Percentiles rank a stretch among this genome's conserved stretches.
Conservation (phyloP, 2,888 invertebrate genomes). For the Hirudinaria manillensis region DNA sequence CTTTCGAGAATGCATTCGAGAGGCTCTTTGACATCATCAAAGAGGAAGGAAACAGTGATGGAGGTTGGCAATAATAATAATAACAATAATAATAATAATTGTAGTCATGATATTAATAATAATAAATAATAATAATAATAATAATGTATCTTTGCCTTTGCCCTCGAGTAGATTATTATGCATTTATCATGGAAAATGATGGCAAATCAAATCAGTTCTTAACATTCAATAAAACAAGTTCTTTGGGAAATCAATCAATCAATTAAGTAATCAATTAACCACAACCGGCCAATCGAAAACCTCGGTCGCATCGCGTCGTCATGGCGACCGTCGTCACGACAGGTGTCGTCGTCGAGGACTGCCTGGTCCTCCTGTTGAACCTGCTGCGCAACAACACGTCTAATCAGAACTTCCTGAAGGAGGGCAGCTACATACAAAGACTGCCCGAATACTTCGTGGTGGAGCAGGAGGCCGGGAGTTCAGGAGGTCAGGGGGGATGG, state of each 20-base stretch:
- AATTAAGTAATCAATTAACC: too few relatives aligned
- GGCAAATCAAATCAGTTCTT: too few relatives aligned
- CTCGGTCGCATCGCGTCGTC: too few relatives aligned
- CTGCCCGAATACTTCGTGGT: constrained; percentile 76
- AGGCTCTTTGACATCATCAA: constrained; percentile 83
- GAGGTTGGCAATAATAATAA: constrained; percentile 59
- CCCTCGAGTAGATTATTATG: too few relatives aligned
- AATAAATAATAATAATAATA: too few relatives aligned
- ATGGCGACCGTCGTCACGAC: background rate
- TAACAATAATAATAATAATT: background rate
- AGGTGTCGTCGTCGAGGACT: constrained; percentile 92
- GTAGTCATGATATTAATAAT: too few relatives aligned
- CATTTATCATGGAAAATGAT: too few relatives aligned
- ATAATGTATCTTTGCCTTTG: too few relatives aligned
- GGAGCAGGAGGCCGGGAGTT: constrained; percentile 18
- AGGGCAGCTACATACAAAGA: constrained; percentile 88
- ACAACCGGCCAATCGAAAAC: too few relatives aligned
- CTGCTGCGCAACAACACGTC: constrained; percentile 88
- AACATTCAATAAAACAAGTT: too few relatives aligned
- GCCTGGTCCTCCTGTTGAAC: constrained; percentile 83
- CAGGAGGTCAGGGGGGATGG: constrained; percentile 54
- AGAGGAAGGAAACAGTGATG: constrained; percentile 85
- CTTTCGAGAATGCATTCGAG: constrained; percentile 97
- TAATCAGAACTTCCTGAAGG: constrained; percentile 96
- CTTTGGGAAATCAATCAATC: too few relatives aligned